A percentile compares a stretch with the other conserved stretches of the same genome.
phyloP scores from a whole-genome alignment of 2,888 invertebrate species.

The Lepidocyrtoides sp. region DNA sequence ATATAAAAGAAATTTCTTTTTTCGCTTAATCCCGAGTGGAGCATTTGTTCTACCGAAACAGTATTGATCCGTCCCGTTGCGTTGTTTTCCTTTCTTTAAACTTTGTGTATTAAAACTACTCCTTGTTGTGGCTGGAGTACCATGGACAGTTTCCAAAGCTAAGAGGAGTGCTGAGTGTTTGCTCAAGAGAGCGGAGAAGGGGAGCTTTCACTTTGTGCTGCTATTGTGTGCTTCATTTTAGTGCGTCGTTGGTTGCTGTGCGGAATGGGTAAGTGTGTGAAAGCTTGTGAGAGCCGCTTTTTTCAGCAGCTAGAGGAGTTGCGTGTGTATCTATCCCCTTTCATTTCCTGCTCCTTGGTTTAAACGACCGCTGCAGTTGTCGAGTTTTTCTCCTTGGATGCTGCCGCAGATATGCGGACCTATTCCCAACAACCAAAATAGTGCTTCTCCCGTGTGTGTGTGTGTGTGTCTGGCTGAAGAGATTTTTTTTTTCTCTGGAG shows the following conservation, averaged over 20 bases:
- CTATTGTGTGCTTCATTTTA: slow-evolving; percentile 49
- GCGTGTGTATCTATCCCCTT: neutral
- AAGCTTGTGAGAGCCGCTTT: slow-evolving; percentile 17
- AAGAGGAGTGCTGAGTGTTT: neutral
- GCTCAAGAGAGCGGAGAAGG: slow-evolving; percentile 37
- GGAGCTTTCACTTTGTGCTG: slow-evolving; percentile 51
- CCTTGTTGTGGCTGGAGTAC: neutral
- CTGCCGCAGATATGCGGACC: slow-evolving; percentile 69
- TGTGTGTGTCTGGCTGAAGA: slow-evolving; percentile 9
- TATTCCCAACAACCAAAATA: neutral
- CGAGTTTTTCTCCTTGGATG: slow-evolving; percentile 39
- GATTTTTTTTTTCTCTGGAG: slow-evolving; percentile 33
- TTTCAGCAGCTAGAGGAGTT: neutral
- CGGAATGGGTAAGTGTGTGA: slow-evolving; percentile 61
- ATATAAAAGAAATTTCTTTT: neutral
- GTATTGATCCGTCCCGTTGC: slow-evolving; percentile 67
- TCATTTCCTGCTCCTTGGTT: slow-evolving; percentile 11
- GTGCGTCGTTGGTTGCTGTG: slow-evolving; percentile 73
- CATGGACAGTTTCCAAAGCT: neutral
- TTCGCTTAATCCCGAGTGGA: slow-evolving; percentile 59
- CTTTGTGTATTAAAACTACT: neutral
- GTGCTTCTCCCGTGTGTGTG: too few relatives aligned
- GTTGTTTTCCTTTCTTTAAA: slow-evolving; percentile 36
- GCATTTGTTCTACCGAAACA: slow-evolving; percentile 67
- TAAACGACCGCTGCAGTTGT: slow-evolving; percentile 10